A percentile compares a stretch with the other conserved stretches of the same genome.
phyloP scores from a whole-genome alignment of 2,888 invertebrate species.

The Oscheius sp. region DNA sequence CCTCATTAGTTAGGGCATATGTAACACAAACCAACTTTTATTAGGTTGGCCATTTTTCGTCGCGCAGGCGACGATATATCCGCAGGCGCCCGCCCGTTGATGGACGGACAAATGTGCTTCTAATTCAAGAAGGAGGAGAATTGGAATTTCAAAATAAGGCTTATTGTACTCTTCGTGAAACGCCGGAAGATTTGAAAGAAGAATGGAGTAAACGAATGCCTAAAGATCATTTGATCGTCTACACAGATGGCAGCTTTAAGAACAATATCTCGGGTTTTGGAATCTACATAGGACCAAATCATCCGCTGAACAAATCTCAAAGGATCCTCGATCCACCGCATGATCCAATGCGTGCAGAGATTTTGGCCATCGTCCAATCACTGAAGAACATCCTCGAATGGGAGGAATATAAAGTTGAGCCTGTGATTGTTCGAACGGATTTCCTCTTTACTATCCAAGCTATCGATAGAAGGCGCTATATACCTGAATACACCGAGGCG shows the following conservation, averaged over 20 bases:
- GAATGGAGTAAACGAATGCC: constrained; percentile 20
- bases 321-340: constrained; percentile 20
- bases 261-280: constrained; percentile 6
- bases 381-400: constrained; percentile 20
- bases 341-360: constrained; percentile 6
- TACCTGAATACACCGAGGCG: neutral
- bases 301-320: constrained; percentile 10
- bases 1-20: too few relatives aligned
- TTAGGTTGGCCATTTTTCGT: too few relatives aligned
- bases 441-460: constrained; percentile 3
- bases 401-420: neutral
- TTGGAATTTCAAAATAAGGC: neutral
- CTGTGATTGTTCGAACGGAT: constrained; percentile 20
- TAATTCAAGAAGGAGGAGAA: neutral
- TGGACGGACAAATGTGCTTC: neutral
- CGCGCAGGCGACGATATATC: too few relatives aligned
- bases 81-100: neutral
- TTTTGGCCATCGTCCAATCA: constrained; percentile 17
- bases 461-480: neutral
- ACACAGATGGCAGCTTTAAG: constrained; percentile 16
- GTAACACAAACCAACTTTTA: too few relatives aligned
- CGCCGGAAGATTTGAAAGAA: neutral
- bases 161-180: neutral
- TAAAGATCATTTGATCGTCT: neutral
- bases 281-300: constrained; percentile 11